Evolutionary conservation across 2,797 vertebrate species (phyloP).

Genomic region (Mus caroli): DNA sequence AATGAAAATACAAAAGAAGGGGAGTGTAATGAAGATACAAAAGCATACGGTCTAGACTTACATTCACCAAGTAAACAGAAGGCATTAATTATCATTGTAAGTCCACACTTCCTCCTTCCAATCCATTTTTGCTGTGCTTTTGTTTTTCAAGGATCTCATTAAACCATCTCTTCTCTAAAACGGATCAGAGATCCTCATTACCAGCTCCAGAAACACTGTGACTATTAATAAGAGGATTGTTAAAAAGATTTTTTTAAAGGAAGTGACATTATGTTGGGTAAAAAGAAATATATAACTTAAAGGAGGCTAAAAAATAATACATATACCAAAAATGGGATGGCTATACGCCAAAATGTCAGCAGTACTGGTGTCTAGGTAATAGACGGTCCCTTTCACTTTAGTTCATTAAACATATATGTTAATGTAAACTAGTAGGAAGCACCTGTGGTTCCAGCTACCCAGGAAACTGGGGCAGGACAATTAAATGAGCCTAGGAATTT

Average conservation of each 20-base stretch:
- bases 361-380: neutral
- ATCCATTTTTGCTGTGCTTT: conserved; percentile 44
- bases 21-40: neutral
- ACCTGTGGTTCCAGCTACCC: neutral
- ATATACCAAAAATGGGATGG: conserved; percentile 6
- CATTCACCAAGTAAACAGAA: conserved; percentile 8
- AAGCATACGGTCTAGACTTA: conserved; percentile 21
- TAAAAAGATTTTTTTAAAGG: conserved; percentile 30
- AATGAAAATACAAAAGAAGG: neutral
- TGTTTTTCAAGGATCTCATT: conserved; percentile 60
- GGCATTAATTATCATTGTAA: neutral
- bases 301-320: conserved; percentile 26
- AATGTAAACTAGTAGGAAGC: neutral
- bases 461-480: neutral
- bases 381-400: neutral
- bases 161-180: conserved; percentile 40
- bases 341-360: conserved; percentile 2
- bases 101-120: conserved; percentile 3
- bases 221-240: conserved; percentile 49
- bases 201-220: neutral
- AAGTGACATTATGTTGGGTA: conserved; percentile 48
- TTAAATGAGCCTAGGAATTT: neutral
- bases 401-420: neutral
- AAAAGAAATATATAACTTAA: conserved; percentile 57
- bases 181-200: conserved; percentile 4